Percentiles rank a stretch among this genome's conserved stretches.
Conservation (phyloP, 2,113 vertebrate genomes). For the Cichladusa arquata region DNA sequence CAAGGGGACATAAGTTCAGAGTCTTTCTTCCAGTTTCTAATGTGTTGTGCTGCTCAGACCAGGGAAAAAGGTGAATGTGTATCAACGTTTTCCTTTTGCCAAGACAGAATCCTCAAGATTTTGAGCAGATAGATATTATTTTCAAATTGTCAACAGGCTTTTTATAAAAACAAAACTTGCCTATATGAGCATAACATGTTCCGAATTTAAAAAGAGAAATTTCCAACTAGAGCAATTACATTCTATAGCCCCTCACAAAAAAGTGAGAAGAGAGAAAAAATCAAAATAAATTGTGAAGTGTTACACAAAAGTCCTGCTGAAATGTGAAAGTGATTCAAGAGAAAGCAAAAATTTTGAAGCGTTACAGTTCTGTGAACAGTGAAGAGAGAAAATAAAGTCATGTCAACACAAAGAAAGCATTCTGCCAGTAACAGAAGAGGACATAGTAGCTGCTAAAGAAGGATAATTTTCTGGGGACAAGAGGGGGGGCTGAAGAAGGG, state of each 20-base stretch:
- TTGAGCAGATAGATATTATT: neutral
- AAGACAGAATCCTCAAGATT: neutral
- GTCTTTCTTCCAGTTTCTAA: neutral
- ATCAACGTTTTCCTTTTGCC: neutral
- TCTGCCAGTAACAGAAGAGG: neutral
- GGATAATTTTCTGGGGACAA: neutral
- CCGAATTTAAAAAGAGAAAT: neutral
- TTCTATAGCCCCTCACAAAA: neutral
- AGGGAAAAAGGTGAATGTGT: neutral
- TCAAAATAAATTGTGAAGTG: neutral
- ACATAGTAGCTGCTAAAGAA: neutral
- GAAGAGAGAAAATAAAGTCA: constrained; percentile 4
- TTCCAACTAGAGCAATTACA: neutral
- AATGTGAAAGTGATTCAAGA: neutral
- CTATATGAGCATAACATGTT: neutral
- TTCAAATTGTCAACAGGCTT: neutral
- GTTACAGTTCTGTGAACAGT: neutral
- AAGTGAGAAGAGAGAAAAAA: neutral
- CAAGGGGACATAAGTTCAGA: neutral
- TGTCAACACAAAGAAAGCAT: neutral
- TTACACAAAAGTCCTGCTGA: neutral
- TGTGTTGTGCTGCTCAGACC: neutral
- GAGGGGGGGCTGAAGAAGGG: neutral
- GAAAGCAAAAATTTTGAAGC: neutral
- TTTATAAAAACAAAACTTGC: neutral